Base-by-base conservation (phyloP, 2,888 invertebrate species). In the Mycalesis mineus region DNA sequence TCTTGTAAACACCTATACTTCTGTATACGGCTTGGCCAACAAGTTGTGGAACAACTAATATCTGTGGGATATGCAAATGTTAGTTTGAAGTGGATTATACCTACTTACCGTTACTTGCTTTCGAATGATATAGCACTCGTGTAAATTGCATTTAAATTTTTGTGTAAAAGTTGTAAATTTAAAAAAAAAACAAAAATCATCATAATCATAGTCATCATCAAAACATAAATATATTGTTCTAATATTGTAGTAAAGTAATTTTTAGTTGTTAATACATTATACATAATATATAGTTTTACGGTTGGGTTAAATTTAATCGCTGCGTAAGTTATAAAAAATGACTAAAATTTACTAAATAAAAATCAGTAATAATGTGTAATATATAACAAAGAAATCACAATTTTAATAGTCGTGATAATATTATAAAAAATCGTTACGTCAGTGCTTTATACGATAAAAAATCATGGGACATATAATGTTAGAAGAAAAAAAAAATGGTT, bases 191-290 rank as follows among this genome's bases (percentile, higher is more conserved):
- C 22, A 7, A 29, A 29, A 44, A 36, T 22, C 22, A 22, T 17
- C 4, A 9, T 41, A 5, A 29, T 44, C 28, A 29, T 29, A 2
- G 5, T 5, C 28, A 47, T 45, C 45, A 31, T 33, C 33, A 47
- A 31, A 9, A 15, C 29, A 36, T 36, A 36, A 47, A 15, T 33
- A 33, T 15, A 47, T 47, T 47, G 47, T 47, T 47, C 33, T 47
- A 47, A 47, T 31, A 47, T 33, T 33, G 47, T 47, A 47, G 47
- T 15, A 33, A 47, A 33, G 47, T 47, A 47, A 47, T 33, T 31
- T 47, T 47, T 47, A 47, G 47, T 47, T 47, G 47, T 47, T 47
- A 47, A 47, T 47, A 47, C 33, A 47, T 15, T 47, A 47, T 33
- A 47, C 33, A 15, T 47, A 47, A 33, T 17, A 33, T 17, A 47